A percentile compares a stretch with the other conserved stretches of the same genome.
These are phyloP conservation scores for Pantelozetes paolii DNA, from an alignment of 2,888 invertebrate genomes.

Conservation along the genomic window DNA sequence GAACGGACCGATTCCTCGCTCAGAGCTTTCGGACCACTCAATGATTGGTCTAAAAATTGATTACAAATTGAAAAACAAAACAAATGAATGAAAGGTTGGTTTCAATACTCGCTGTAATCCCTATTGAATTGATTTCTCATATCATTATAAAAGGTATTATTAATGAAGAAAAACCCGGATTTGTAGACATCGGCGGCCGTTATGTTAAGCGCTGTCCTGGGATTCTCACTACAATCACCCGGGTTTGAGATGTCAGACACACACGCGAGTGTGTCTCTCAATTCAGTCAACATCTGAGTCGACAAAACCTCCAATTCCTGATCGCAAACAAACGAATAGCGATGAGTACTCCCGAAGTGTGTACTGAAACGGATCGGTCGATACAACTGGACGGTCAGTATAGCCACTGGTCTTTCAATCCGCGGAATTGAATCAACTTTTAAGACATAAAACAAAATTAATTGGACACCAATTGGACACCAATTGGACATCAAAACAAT, in stretches of 20 bases:
- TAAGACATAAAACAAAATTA: not conserved
- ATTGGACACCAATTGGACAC: not conserved
- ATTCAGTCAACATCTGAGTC: constrained; percentile 63
- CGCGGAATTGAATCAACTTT: not conserved
- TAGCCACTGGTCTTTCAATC: constrained; percentile 41
- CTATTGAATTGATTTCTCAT: constrained; percentile 58
- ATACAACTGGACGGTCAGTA: constrained; percentile 46
- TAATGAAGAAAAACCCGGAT: constrained; percentile 72
- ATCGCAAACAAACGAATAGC: constrained; percentile 44
- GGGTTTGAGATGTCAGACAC: constrained; percentile 60
- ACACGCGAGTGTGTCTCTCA: constrained; percentile 72
- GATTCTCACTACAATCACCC: constrained; percentile 54
- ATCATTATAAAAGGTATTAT: constrained; percentile 74
- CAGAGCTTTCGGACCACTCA: constrained; percentile 59
- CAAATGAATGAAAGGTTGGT: not conserved
- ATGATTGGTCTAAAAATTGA: constrained; percentile 55
- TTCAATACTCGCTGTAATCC: constrained; percentile 62
- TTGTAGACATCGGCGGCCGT: constrained; percentile 58
- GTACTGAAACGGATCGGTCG: constrained; percentile 40
- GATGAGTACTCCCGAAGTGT: constrained; percentile 30
- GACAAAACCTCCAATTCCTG: constrained; percentile 65
- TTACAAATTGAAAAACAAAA: constrained; percentile 5
- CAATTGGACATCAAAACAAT: not conserved
- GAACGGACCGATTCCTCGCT: constrained; percentile 56
- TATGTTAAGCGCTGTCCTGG: constrained; percentile 49